Evolutionary conservation across 2,888 invertebrate genomes (phyloP), one percentile per base, ranked within the genome.

Genomic region (Platerodrilus igneus): DNA sequence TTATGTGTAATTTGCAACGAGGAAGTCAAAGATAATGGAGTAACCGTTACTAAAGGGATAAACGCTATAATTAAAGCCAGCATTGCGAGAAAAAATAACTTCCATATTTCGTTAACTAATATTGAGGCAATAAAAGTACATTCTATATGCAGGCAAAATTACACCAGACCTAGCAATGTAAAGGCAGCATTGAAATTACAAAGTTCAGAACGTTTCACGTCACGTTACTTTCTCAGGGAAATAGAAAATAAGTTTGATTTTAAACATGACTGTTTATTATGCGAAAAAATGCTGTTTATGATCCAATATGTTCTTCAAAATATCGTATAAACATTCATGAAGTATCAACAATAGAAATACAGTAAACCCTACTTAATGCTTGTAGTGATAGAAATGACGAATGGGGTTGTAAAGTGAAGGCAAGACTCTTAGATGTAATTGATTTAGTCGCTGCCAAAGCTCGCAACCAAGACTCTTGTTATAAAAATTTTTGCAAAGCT

Each of bases 261-360:
- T n/a, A 22, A 22, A 10, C 22, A 22, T 22, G 22, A 22, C 22
- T 22, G 22, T 22, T n/a, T n/a, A n/a, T n/a, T 22, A 22, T 22
- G 22, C 10, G 22, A 22, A 22, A 22, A 22, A 22, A 22, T 7
- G 22, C 22, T 4, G 22, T 22, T 22, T 22, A 9, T 22, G 22
- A n/a, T 10, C 9, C n/a, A 7, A 22, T 9, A n/a, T 10, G 8
- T 22, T 10, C 22, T 22, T 22, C 22, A 9, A 22, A 22, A 22
- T n/a, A n/a, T 10, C n/a, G 22, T 9, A 22, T 10, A 8, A 8
- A 22, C 8, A 22, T 22, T 22, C 22, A 22, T n/a, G 5, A 22
- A n/a, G 22, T 22, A 9, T 22, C 9, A 22, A 22, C 22, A 22
- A 22, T 22, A 6, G 5, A 22, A 22, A 22, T 4, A 22, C 8